These are phyloP conservation scores for Macrotis lagotis DNA, from an alignment of 2,113 vertebrate species.

Conservation along the genomic window DNA sequence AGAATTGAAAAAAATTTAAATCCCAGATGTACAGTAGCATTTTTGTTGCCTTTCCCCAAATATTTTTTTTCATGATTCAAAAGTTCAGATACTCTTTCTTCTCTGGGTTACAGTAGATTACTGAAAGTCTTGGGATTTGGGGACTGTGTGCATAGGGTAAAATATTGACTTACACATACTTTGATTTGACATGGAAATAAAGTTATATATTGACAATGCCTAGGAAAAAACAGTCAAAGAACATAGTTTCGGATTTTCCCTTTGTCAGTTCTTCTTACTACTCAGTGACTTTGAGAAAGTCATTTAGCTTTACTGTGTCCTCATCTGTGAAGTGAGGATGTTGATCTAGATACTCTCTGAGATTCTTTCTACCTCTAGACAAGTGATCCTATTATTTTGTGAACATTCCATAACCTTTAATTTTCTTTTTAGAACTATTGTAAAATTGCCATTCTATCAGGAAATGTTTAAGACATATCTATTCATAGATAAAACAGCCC, in stretches of 20 bases:
- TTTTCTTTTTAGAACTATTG: background rate
- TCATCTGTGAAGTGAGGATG: background rate
- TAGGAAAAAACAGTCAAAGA: background rate
- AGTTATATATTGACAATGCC: no score
- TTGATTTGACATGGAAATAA: background rate
- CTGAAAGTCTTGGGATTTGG: background rate
- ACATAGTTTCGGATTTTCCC: background rate
- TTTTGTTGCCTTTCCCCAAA: background rate
- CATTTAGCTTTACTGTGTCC: background rate
- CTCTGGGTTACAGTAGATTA: background rate
- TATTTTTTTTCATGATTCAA: background rate
- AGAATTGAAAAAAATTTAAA: background rate
- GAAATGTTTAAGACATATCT: background rate
- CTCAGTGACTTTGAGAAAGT: background rate
- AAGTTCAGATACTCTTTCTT: background rate
- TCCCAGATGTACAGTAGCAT: background rate
- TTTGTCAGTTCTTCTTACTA: background rate
- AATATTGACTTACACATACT: background rate
- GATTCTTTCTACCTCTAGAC: background rate
- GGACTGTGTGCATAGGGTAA: background rate
- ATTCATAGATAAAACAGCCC: constrained; percentile 16
- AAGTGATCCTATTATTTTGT: background rate
- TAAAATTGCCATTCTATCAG: background rate
- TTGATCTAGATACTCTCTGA: background rate
- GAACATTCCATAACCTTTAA: constrained; percentile 1